Conservation (phyloP, 2,797 vertebrate genomes). For the Sylvia borin region DNA sequence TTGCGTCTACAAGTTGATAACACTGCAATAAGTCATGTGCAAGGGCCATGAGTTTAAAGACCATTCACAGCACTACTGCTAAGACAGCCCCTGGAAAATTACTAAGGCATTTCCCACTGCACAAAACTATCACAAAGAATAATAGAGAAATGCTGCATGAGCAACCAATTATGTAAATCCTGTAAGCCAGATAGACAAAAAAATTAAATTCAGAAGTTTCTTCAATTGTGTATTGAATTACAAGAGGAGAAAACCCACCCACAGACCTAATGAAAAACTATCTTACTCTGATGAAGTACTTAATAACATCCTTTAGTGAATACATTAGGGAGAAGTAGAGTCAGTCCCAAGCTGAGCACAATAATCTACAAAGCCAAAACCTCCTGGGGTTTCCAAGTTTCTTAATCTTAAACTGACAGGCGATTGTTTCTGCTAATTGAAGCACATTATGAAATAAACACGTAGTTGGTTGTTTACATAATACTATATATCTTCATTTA, state of each 20-base stretch:
- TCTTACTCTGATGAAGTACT: conserved; percentile 19
- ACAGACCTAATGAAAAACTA: conserved; percentile 1
- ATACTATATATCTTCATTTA: conserved; percentile 32
- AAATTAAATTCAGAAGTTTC: conserved; percentile 50
- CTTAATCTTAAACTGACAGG: conserved; percentile 29
- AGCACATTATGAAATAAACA: not conserved
- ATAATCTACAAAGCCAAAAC: not conserved
- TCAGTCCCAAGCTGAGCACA: not conserved
- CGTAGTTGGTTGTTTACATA: not conserved
- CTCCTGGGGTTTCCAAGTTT: not conserved
- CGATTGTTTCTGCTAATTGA: not conserved
- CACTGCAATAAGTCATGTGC: not conserved
- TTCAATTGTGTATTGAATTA: conserved; percentile 20
- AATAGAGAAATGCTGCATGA: conserved; percentile 27
- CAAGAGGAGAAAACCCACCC: not conserved
- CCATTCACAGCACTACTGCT: not conserved
- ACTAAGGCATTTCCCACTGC: conserved; percentile 22
- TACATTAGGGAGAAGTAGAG: not conserved
- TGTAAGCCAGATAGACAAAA: conserved; percentile 30
- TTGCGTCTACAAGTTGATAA: not conserved
- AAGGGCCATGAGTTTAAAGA: not conserved
- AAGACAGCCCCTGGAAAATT: conserved; percentile 16
- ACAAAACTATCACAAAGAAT: conserved; percentile 45
- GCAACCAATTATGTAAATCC: conserved; percentile 64
- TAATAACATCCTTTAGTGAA: conserved; percentile 26